A percentile compares a stretch with the other conserved stretches of the same genome.
These are phyloP conservation scores for Epirrhoe alternata DNA, from an alignment of 2,888 invertebrate genomes.

Conservation along the genomic window DNA sequence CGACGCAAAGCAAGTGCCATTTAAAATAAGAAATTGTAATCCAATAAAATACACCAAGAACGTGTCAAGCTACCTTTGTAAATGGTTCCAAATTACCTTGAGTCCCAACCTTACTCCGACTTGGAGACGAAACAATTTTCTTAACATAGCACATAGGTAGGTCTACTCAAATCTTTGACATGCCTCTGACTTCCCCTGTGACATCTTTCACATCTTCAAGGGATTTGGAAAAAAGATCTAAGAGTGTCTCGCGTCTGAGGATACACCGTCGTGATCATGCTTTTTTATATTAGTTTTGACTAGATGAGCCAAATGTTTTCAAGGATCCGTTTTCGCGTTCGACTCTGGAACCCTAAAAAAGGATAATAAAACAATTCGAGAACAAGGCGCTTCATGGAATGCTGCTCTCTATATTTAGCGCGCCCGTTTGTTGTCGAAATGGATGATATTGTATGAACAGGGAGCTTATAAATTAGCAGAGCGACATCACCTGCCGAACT, in stretches of 20 bases:
- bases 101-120: no score
- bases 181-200: no score
- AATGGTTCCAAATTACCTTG: no score
- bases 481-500: constrained; percentile 72
- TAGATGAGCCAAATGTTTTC: neutral
- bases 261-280: no score
- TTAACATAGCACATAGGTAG: no score
- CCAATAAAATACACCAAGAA: constrained; percentile 42
- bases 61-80: neutral
- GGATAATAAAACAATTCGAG: constrained; percentile 72
- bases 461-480: constrained; percentile 78
- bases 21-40: constrained; percentile 67
- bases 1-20: constrained; percentile 57
- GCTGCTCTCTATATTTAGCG: constrained; percentile 78
- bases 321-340: constrained; percentile 1
- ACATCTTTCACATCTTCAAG: no score
- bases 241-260: no score
- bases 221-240: no score
- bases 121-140: neutral
- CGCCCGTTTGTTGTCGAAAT: constrained; percentile 76
- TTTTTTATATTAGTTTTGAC: neutral
- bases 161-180: no score
- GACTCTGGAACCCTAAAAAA: constrained; percentile 41
- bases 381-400: constrained; percentile 71
- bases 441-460: constrained; percentile 74